Conservation (phyloP, 2,113 vertebrate genomes). For the Parotia lawesii region DNA sequence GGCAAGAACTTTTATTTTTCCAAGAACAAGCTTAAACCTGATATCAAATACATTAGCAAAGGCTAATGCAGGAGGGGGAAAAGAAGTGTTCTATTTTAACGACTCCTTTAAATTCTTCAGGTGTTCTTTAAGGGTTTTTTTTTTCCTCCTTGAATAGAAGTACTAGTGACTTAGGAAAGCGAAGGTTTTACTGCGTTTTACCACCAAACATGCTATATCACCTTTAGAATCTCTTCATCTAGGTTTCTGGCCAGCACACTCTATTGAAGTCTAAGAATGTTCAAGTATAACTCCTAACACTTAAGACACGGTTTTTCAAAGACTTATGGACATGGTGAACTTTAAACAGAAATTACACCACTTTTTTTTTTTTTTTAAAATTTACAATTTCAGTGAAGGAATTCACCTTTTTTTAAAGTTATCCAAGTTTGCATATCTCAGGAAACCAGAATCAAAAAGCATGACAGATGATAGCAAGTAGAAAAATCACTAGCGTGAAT, state of each 20-base stretch:
- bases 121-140: rapidly evolving
- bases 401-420: background rate
- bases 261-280: background rate
- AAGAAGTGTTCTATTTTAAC: background rate
- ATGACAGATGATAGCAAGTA: background rate
- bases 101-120: background rate
- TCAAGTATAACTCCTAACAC: background rate
- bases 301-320: background rate
- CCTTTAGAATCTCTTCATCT: background rate
- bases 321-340: background rate
- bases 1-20: background rate
- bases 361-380: rapidly evolving
- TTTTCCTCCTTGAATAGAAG: background rate
- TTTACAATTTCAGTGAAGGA: background rate
- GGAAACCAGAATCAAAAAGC: background rate
- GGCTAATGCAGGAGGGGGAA: rapidly evolving
- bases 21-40: background rate
- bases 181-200: background rate
- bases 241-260: background rate
- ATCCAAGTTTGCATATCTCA: background rate
- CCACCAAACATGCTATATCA: background rate
- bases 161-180: background rate
- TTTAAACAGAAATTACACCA: background rate
- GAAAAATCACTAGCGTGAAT: background rate
- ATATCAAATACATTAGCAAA: background rate